Evolutionary conservation across 2,888 invertebrate species (phyloP).

Genomic region (Leucophenga maculata): DNA sequence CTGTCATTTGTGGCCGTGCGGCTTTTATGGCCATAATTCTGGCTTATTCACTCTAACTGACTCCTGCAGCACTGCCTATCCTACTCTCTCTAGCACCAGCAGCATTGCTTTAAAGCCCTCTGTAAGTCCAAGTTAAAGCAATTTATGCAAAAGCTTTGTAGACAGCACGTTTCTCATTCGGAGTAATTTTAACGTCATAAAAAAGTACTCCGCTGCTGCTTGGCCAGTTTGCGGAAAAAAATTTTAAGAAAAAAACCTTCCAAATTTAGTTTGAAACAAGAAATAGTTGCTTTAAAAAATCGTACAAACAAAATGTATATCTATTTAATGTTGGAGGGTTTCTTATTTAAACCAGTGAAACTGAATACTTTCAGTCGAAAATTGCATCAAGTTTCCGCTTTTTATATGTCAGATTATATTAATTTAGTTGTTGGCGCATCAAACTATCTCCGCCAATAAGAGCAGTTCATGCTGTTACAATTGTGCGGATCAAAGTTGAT

Average conservation of each 20-base stretch:
- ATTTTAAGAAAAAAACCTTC: not conserved
- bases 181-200: conserved; percentile 29
- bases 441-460: no score
- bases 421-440: no score
- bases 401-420: no score
- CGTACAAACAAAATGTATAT: no score
- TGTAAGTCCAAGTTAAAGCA: conserved; percentile 26
- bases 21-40: conserved; percentile 23
- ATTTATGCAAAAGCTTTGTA: conserved; percentile 61
- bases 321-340: no score
- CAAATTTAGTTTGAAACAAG: no score
- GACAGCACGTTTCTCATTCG: conserved; percentile 13
- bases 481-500: no score
- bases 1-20: conserved; percentile 18
- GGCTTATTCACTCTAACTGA: not conserved
- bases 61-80: not conserved
- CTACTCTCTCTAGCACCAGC: not conserved
- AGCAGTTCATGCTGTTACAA: no score
- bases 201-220: conserved; percentile 30
- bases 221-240: not conserved
- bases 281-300: no score
- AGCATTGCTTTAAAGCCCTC: not conserved
- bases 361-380: no score
- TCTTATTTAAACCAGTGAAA: no score
- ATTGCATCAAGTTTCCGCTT: no score